Conservation (phyloP, 1,140 invertebrate species). For the Archivesica marissinica region DNA sequence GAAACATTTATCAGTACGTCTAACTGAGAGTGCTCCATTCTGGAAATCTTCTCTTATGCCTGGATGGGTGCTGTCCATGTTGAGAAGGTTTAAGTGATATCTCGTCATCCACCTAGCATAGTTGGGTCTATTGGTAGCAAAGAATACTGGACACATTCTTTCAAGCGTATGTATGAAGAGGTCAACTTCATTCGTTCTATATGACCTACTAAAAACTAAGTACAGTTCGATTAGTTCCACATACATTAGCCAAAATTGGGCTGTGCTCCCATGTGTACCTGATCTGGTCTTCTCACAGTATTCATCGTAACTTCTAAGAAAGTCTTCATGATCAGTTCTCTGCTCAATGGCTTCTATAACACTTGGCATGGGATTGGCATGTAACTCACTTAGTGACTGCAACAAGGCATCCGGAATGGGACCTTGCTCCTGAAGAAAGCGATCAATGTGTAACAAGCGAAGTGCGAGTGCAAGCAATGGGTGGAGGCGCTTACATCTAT, state of each 20-base stretch:
- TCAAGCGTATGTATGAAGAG: conserved; percentile 23
- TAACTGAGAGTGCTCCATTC: conserved; percentile 56
- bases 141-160: conserved; percentile 48
- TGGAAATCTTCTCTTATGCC: conserved; percentile 25
- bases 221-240: conserved; percentile 23
- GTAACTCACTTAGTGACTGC: background rate
- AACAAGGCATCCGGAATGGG: background rate
- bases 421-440: conserved; percentile 8
- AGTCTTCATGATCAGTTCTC: background rate
- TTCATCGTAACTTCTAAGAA: background rate
- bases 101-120: conserved; percentile 56
- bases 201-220: conserved; percentile 32
- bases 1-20: conserved; percentile 59
- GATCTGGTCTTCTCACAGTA: background rate
- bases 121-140: conserved; percentile 52
- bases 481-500: conserved; percentile 84
- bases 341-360: background rate
- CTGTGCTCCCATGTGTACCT: conserved; percentile 58
- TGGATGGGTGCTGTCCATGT: conserved; percentile 53
- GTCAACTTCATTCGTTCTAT: conserved; percentile 52
- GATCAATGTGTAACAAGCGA: conserved; percentile 83
- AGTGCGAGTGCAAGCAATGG: conserved; percentile 82
- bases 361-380: background rate
- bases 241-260: conserved; percentile 64
- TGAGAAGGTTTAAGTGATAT: conserved; percentile 51